These are phyloP conservation scores for Spodoptera exigua DNA, from an alignment of 2,888 invertebrate species.

Conservation along the genomic window DNA sequence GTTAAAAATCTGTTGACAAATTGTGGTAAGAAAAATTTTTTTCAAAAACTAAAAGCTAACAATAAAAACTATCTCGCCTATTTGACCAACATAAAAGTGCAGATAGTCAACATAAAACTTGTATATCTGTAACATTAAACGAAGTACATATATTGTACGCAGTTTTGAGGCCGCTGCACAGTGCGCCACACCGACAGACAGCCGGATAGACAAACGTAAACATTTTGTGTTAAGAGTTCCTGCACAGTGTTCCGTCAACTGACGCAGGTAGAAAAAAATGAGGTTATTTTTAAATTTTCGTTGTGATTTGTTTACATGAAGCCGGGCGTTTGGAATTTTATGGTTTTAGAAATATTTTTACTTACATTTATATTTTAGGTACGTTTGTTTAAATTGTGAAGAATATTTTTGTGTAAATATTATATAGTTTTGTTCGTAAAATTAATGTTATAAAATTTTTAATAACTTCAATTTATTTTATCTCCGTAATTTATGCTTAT, in stretches of 20 bases:
- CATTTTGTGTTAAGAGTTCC: conserved; percentile 32
- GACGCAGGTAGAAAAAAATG: conserved; percentile 7
- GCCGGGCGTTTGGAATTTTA: neutral
- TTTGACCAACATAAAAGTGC: too few species aligned
- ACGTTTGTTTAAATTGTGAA: too few species aligned
- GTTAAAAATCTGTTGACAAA: too few species aligned
- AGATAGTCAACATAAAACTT: neutral
- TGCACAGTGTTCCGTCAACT: conserved; percentile 32
- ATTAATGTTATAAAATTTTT: too few species aligned
- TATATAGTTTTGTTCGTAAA: too few species aligned
- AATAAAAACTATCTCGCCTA: too few species aligned
- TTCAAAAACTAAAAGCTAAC: too few species aligned
- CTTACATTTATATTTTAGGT: too few species aligned
- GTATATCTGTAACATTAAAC: neutral
- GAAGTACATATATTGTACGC: neutral
- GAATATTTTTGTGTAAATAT: too few species aligned
- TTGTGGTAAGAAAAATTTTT: too few species aligned
- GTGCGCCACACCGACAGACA: conserved; percentile 18
- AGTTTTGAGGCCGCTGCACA: neutral
- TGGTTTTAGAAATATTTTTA: neutral
- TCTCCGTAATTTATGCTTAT: too few species aligned
- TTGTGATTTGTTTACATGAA: conserved; percentile 20
- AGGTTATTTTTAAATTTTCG: conserved; percentile 17
- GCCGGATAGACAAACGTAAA: conserved; percentile 43
- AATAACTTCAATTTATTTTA: too few species aligned